These are phyloP conservation scores for Bombycilla garrulus DNA, from an alignment of 2,113 vertebrate species.

Conservation along the genomic window DNA sequence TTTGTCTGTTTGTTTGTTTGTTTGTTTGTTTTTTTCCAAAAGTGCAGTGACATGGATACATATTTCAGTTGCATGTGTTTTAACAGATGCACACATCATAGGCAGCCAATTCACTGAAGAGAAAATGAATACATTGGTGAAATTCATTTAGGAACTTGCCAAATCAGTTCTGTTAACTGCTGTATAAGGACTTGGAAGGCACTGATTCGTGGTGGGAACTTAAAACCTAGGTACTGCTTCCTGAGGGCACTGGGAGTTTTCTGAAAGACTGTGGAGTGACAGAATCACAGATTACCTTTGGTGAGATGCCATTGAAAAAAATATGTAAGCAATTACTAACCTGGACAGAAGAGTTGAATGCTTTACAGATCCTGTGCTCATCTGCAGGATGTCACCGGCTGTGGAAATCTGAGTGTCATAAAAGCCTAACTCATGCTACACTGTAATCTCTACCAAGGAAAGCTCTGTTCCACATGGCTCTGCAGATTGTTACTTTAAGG, in stretches of 20 bases:
- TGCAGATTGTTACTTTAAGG: background rate
- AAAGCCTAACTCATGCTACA: background rate
- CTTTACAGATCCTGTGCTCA: background rate
- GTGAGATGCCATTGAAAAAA: background rate
- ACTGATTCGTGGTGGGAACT: background rate
- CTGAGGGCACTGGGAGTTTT: background rate
- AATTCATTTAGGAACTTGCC: background rate
- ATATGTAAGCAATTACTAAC: background rate
- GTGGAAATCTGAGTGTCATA: background rate
- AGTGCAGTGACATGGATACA: background rate
- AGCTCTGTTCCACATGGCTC: background rate
- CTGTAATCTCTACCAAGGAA: background rate
- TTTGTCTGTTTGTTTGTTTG: too few relatives aligned
- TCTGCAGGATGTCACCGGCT: accelerated
- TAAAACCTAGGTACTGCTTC: background rate
- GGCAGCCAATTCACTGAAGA: background rate
- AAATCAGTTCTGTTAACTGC: background rate
- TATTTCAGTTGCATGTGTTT: background rate
- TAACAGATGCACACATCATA: background rate
- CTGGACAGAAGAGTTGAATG: background rate
- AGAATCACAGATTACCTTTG: background rate
- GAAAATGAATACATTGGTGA: background rate
- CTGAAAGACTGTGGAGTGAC: background rate
- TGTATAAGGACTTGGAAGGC: background rate
- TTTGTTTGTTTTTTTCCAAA: too few relatives aligned